Conservation (phyloP, 2,888 invertebrate genomes). For the Osedax frankpressi region DNA sequence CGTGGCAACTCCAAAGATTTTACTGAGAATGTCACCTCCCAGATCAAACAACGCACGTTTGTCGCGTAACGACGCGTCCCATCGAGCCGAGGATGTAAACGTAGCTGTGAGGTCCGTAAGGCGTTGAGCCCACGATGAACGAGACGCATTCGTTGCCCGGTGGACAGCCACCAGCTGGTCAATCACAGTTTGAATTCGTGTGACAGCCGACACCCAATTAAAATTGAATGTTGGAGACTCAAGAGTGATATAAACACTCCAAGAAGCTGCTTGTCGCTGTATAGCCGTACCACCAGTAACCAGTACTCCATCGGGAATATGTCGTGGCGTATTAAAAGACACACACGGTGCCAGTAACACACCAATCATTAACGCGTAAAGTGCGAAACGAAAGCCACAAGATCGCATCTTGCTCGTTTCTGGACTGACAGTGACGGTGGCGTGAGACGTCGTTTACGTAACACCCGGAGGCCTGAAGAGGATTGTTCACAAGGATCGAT, state of each 20-base stretch:
- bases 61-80: neutral
- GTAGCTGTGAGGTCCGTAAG: neutral
- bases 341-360: neutral
- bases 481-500: neutral
- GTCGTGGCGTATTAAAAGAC: neutral
- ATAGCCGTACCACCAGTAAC: neutral
- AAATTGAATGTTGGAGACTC: neutral
- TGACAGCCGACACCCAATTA: neutral
- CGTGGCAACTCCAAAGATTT: neutral
- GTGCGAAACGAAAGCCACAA: neutral
- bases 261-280: neutral
- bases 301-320: neutral
- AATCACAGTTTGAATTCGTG: neutral
- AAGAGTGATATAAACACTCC: neutral
- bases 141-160: neutral
- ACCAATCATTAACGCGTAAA: neutral
- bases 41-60: slow-evolving; percentile 3
- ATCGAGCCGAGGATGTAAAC: neutral
- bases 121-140: neutral
- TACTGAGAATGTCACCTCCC: neutral
- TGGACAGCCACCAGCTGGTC: neutral
- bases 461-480: neutral
- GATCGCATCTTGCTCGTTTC: neutral
- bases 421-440: neutral
- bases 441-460: neutral